Percentiles rank a stretch among this genome's conserved stretches.
These are phyloP conservation scores for Caiman crocodilus DNA, from an alignment of 2,797 vertebrate species.

Conservation along the genomic window DNA sequence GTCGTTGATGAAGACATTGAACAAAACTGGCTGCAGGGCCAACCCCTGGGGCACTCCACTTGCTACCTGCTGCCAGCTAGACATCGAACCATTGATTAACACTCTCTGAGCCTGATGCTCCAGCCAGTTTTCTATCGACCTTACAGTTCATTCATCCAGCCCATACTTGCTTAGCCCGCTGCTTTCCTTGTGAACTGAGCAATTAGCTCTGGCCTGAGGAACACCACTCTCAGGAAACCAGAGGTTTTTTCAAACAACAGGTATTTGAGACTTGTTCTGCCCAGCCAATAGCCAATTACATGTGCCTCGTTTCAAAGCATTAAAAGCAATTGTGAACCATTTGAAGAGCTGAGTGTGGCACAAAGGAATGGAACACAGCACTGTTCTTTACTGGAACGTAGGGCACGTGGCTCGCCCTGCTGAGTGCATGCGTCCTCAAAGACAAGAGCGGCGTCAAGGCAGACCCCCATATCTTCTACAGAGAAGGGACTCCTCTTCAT, in stretches of 20 bases:
- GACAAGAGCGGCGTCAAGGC: background rate
- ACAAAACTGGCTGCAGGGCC: too few species aligned
- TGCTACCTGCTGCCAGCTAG: too few species aligned
- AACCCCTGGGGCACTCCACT: too few species aligned
- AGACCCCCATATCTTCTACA: slow-evolving; percentile 6
- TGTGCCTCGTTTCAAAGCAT: background rate
- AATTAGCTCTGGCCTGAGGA: background rate
- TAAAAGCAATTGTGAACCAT: background rate
- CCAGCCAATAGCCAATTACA: background rate
- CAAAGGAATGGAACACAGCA: background rate
- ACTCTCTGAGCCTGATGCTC: too few species aligned
- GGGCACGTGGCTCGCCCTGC: background rate
- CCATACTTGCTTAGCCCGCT: too few species aligned
- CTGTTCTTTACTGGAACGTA: background rate
- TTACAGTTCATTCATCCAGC: too few species aligned
- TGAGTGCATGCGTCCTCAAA: slow-evolving; percentile 34
- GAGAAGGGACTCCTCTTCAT: slow-evolving; percentile 27
- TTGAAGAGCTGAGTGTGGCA: background rate
- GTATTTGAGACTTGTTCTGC: background rate
- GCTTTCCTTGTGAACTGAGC: background rate
- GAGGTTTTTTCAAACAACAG: background rate
- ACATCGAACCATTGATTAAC: too few species aligned
- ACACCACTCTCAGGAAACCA: background rate
- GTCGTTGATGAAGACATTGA: too few species aligned
- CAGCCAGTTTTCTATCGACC: too few species aligned